These are phyloP conservation scores for Amblyjoppa proteus DNA, from an alignment of 2,888 invertebrate genomes.

Conservation along the genomic window DNA sequence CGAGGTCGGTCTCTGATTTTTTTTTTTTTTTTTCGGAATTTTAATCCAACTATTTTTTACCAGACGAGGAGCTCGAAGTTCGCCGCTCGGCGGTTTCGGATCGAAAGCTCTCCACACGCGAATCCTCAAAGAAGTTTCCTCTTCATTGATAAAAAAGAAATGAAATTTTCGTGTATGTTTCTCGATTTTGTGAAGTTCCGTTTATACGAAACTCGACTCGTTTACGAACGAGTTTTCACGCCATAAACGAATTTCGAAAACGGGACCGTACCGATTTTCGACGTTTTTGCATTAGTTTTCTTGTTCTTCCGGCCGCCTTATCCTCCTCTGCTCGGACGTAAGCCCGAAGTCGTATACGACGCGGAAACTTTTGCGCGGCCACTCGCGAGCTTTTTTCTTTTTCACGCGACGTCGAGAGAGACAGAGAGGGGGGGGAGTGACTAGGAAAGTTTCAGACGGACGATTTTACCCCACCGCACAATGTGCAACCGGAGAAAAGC, in stretches of 20 bases:
- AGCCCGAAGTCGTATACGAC: slow-evolving; percentile 21
- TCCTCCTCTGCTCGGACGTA: slow-evolving; percentile 28
- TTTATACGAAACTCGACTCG: neutral
- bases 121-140: no score
- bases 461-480: slow-evolving; percentile 22
- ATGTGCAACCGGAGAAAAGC: slow-evolving; percentile 18
- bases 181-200: neutral
- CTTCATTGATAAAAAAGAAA: no score
- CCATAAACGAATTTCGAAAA: slow-evolving; percentile 12
- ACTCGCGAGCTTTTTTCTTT: slow-evolving; percentile 17
- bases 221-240: neutral
- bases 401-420: neutral
- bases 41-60: no score
- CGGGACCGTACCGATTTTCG: slow-evolving; percentile 1
- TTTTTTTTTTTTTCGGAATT: no score
- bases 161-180: neutral
- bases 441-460: slow-evolving; percentile 14
- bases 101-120: no score
- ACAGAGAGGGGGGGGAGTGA: neutral
- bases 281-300: neutral
- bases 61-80: no score
- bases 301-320: neutral
- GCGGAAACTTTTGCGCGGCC: slow-evolving; percentile 36
- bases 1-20: no score
- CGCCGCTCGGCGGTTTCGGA: no score